These are phyloP conservation scores for Hemithea aestivaria DNA, from an alignment of 2,888 invertebrate genomes.

Conservation along the genomic window DNA sequence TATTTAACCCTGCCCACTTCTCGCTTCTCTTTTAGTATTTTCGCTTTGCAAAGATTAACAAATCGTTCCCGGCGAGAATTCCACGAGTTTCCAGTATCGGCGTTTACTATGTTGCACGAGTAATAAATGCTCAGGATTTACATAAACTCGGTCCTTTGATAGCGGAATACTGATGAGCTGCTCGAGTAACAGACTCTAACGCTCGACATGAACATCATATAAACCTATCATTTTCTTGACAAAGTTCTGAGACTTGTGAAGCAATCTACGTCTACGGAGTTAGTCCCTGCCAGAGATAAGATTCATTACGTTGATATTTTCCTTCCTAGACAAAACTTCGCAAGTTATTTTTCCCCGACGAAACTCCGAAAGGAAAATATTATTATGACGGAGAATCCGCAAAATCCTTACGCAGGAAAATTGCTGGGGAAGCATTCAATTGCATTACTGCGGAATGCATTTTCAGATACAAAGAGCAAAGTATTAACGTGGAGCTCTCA, in stretches of 20 bases:
- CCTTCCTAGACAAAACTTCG: slow-evolving; percentile 23
- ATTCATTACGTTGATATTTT: slow-evolving; percentile 30
- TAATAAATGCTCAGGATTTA: slow-evolving; percentile 60
- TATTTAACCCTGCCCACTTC: slow-evolving; percentile 34
- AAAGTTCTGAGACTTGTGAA: slow-evolving; percentile 34
- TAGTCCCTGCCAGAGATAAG: slow-evolving; percentile 25
- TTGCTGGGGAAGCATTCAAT: slow-evolving; percentile 39
- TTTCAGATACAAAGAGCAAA: slow-evolving; percentile 53
- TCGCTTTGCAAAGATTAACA: slow-evolving; percentile 49
- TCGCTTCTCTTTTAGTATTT: slow-evolving; percentile 35
- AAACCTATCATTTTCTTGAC: slow-evolving; percentile 51
- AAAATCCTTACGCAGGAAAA: slow-evolving; percentile 29
- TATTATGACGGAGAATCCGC: slow-evolving; percentile 22
- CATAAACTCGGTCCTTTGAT: slow-evolving; percentile 59
- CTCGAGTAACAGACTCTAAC: slow-evolving; percentile 10
- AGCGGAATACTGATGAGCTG: slow-evolving; percentile 56
- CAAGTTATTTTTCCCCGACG: slow-evolving; percentile 20
- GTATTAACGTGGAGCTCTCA: slow-evolving; percentile 61
- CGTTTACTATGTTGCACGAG: slow-evolving; percentile 43
- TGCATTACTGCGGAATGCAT: slow-evolving; percentile 51
- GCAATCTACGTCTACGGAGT: slow-evolving; percentile 29
- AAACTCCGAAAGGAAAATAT: slow-evolving; percentile 22
- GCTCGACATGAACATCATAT: slow-evolving; percentile 37
- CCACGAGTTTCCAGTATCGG: slow-evolving; percentile 38
- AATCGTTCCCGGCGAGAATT: slow-evolving; percentile 50